Evolutionary conservation across 1,140 invertebrate species (phyloP), one percentile per base, ranked within the genome.

Genomic region (Sipha flava): DNA sequence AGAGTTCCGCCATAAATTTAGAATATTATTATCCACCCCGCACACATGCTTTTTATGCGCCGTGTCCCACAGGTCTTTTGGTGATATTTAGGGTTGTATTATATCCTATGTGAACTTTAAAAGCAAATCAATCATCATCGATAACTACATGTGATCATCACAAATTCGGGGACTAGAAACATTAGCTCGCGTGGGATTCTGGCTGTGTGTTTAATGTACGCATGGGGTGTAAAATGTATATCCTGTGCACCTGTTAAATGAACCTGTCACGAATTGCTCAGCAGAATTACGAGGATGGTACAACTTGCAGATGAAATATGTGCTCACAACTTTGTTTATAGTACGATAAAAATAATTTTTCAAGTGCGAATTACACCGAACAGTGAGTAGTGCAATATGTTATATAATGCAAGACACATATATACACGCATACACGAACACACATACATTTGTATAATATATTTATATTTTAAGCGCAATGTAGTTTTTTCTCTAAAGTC

Each of bases 211-310:
- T 14, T 16, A 29, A 70, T 14, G 10, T 21, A 43, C 43, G 21
- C 6, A 5, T 5, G 40, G 31, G 31, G 72, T 75, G 34, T 31
- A 34, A n/a, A 57, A 37, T 40, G 40, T 23, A 57, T 54, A 75
- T 75, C 72, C 72, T 40, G 72, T 29, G 21, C 72, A 75, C 72
- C 72, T 75, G 49, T 75, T 75, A 75, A 75, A 75, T 18, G 47
- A 54, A 75, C 72, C 34, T 57, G 72, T 54, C 49, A 75, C 29
- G 31, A 75, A 75, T 75, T 75, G 49, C 49, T 75, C 49, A 73
- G 21, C 47, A 31, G 72, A 75, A 75, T 54, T 54, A 21, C 70
- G 29, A 52, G 21, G 34, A 45, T 23, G 37, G 3, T n/a, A n/a
- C 37, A 26, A 43, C 37, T 21, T 21, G 12, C 37, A n/a, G 14